Conservation (phyloP, 2,113 vertebrate species). For the Colossoma macropomum region DNA sequence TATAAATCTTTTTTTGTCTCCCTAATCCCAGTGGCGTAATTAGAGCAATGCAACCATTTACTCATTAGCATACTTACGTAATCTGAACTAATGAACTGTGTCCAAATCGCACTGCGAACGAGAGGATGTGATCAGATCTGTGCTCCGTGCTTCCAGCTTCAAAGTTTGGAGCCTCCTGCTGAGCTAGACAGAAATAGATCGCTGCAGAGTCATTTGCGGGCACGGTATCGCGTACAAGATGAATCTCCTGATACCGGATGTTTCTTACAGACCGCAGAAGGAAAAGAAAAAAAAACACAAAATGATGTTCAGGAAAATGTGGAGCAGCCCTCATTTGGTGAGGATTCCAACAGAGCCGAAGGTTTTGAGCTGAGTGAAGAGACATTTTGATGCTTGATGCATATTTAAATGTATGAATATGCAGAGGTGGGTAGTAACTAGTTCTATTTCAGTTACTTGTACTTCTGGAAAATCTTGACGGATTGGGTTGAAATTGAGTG, state of each 20-base stretch:
- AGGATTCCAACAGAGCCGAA: slow-evolving; percentile 2
- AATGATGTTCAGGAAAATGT: slow-evolving; percentile 7
- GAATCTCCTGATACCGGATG: slow-evolving; percentile 2
- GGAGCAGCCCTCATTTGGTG: slow-evolving; percentile 8
- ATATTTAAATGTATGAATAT: slow-evolving; percentile 36
- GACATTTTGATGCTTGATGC: not conserved
- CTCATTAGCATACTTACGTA: slow-evolving; percentile 60
- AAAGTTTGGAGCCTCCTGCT: slow-evolving; percentile 10
- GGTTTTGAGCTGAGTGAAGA: slow-evolving; percentile 12
- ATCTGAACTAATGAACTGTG: slow-evolving; percentile 61
- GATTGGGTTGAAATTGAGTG: not conserved
- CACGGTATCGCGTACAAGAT: not conserved
- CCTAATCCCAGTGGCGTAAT: slow-evolving; percentile 53
- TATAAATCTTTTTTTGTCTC: slow-evolving; percentile 54
- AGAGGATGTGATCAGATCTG: slow-evolving; percentile 18
- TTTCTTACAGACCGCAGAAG: slow-evolving; percentile 5
- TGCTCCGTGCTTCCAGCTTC: not conserved
- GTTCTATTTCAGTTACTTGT: not conserved
- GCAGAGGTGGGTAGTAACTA: not conserved
- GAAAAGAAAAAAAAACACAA: not conserved
- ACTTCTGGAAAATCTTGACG: not conserved
- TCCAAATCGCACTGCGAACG: slow-evolving; percentile 25
- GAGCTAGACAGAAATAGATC: not conserved
- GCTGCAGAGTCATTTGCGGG: not conserved
- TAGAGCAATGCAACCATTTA: slow-evolving; percentile 52